Evolutionary conservation across 1,140 invertebrate species (phyloP), one percentile per base, ranked within the genome.

Genomic region (Drosophila sulfurigaster): DNA sequence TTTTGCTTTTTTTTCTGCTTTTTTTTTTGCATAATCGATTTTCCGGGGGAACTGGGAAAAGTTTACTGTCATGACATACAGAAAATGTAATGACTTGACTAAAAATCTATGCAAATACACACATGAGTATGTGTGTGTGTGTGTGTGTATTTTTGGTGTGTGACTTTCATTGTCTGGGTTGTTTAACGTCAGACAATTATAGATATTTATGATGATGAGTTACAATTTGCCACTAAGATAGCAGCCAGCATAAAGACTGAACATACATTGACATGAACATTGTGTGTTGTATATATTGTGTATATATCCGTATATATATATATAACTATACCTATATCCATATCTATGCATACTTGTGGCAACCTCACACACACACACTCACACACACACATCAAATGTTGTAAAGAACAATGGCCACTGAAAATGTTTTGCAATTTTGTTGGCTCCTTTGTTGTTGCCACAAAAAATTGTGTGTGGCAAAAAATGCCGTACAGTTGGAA

Each of bases 11-110:
- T 74, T 68, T 69, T 68, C 54, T 69, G 62, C 74, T 69, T 54
- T 38, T 56, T 49, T 65, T 78, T 78, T 83, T 83, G 81, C 81
- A 85, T 85, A 83, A 83, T 83, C 81, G 81, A 83, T 83, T 85
- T 86, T 82, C 58, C 69, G 46, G 56, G 64, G 54, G 45, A 51
- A 58, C 71, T 62, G 77, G 45, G 16, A 30, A 54, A 25, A 52
- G 30, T 48, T 59, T 32, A 48, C 62, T 66, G 54, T 41, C 79
- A 82, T 82, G 80, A 82, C 80, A 70, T 51, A 82, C 78, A 64
- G 71, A 83, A 82, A 83, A 59, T 67, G 63, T 66, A 70, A 67
- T 67, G 75, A 75, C 58, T 72, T 15, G 56, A 28, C 51, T 16
- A 38, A 67, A 80, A 75, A 64, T 60, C 20, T 66, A 70, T 65